Conservation (phyloP, 2,113 vertebrate genomes). For the Chaetodon auriga region DNA sequence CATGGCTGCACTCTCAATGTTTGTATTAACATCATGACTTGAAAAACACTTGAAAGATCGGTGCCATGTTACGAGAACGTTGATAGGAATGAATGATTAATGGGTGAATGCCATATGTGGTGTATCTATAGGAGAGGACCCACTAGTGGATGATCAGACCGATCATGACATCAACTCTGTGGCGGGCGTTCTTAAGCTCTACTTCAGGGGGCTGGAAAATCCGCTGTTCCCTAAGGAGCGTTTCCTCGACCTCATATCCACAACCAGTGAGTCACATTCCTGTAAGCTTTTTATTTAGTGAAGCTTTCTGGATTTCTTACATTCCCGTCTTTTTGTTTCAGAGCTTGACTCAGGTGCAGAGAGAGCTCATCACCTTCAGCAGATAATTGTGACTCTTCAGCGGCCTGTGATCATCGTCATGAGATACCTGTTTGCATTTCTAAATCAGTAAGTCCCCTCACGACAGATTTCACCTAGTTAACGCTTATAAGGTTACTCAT, state of each 20-base stretch:
- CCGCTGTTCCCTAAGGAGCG: slow-evolving; percentile 97
- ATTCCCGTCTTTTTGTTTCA: slow-evolving; percentile 66
- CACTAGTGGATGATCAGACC: slow-evolving; percentile 93
- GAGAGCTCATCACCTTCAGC: slow-evolving; percentile 95
- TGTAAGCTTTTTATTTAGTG: neutral
- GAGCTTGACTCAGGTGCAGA: slow-evolving; percentile 92
- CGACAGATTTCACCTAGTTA: neutral
- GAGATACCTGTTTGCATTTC: slow-evolving; percentile 99
- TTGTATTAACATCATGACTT: slow-evolving; percentile 24
- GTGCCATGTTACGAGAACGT: neutral
- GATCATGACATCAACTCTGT: slow-evolving; percentile 98
- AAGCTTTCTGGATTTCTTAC: neutral
- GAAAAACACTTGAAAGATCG: slow-evolving; percentile 9
- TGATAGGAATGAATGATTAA: slow-evolving; percentile 38
- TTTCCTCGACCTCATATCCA: slow-evolving; percentile 97
- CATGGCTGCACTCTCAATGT: slow-evolving; percentile 27
- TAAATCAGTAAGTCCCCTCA: slow-evolving; percentile 92
- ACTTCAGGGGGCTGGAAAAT: slow-evolving; percentile 98
- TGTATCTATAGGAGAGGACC: slow-evolving; percentile 91
- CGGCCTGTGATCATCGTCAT: slow-evolving; percentile 95
- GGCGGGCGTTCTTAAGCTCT: slow-evolving; percentile 97
- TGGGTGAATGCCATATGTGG: slow-evolving; percentile 19
- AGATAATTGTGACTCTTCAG: slow-evolving; percentile 92
- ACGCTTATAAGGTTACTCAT: neutral
- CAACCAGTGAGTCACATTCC: slow-evolving; percentile 91